phyloP scores from a whole-genome alignment of 1,140 invertebrate genomes.

The Oryctes rhinoceros region DNA sequence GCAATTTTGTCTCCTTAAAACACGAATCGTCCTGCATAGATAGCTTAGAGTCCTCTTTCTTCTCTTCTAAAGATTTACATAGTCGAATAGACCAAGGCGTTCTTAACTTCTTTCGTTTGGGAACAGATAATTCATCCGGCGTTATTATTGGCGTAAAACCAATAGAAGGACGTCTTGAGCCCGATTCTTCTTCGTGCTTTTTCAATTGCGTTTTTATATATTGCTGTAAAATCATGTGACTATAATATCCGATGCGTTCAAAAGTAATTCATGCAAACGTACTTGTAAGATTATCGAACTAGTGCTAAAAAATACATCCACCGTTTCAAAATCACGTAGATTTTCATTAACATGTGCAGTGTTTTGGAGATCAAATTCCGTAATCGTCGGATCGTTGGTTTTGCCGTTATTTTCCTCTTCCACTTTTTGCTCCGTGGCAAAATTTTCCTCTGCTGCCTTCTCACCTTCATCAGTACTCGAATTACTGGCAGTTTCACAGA shows the following conservation, averaged over 20 bases:
- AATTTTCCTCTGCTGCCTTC: background rate
- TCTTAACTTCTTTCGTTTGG: background rate
- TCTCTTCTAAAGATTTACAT: conserved; percentile 2
- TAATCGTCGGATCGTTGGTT: background rate
- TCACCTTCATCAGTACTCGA: background rate
- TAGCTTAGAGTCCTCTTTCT: background rate
- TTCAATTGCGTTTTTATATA: background rate
- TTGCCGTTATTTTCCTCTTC: background rate
- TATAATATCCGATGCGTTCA: background rate
- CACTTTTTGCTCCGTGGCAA: background rate
- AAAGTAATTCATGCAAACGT: background rate
- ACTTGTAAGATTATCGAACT: background rate
- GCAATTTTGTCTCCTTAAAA: background rate
- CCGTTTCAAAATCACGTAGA: background rate
- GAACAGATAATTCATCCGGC: background rate
- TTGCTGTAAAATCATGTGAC: background rate
- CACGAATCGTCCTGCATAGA: background rate
- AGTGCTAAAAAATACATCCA: conserved; percentile 19
- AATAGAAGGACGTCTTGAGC: background rate
- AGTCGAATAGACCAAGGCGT: conserved; percentile 6
- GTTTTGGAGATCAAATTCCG: background rate
- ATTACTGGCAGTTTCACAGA: background rate
- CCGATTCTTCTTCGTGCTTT: background rate
- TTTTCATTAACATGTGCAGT: background rate
- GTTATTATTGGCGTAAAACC: background rate